Conservation (phyloP, 2,113 vertebrate genomes). For the Myotis brandtii region DNA sequence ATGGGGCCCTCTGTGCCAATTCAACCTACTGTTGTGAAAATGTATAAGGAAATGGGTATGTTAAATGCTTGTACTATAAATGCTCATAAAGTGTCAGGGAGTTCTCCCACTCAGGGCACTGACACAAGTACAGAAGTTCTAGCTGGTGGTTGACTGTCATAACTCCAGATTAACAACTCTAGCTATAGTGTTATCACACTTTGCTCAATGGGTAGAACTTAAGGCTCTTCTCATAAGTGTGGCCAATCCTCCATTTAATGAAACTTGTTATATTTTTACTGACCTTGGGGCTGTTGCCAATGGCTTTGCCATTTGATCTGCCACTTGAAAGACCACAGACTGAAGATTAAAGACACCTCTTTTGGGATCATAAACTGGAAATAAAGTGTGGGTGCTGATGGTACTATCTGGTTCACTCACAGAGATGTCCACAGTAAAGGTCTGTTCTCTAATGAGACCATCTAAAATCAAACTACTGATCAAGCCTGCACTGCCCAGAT, state of each 20-base stretch:
- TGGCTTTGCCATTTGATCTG: not conserved
- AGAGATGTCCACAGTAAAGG: not conserved
- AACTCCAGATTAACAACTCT: not conserved
- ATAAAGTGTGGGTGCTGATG: not conserved
- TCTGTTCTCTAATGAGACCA: not conserved
- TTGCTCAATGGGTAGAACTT: not conserved
- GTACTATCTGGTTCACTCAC: not conserved
- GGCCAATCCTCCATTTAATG: not conserved
- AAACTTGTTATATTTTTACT: conserved; percentile 12
- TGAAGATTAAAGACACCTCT: not conserved
- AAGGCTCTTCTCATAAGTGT: not conserved
- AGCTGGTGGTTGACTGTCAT: not conserved
- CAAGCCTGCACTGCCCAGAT: not conserved
- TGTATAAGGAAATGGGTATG: not conserved
- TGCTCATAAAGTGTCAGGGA: not conserved
- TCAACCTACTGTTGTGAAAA: not conserved
- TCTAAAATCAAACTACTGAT: not conserved
- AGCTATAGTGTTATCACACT: not conserved
- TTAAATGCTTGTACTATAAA: not conserved
- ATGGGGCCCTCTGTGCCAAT: not conserved
- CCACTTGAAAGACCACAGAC: not conserved
- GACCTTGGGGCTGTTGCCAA: not conserved
- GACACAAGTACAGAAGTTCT: not conserved
- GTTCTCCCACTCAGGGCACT: not conserved
- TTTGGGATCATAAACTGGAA: not conserved